These are phyloP conservation scores for Thinocorus orbignyianus DNA, from an alignment of 2,113 vertebrate species.

Conservation along the genomic window DNA sequence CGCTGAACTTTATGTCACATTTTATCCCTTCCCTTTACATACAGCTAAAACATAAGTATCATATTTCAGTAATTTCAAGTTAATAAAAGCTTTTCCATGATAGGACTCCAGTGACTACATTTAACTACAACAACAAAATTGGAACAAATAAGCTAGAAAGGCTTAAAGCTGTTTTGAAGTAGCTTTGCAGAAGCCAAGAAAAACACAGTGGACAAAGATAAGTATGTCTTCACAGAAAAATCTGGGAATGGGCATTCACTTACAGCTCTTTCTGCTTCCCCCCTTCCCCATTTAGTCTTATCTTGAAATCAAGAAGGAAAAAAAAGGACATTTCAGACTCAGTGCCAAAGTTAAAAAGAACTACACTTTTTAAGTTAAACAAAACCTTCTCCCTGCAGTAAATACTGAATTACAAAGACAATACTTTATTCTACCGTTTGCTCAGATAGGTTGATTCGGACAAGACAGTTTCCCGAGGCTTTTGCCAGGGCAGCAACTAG, in stretches of 20 bases:
- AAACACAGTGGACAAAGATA: not conserved
- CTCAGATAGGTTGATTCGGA: conserved; percentile 96
- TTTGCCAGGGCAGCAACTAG: conserved; percentile 92
- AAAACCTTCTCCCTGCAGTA: not conserved
- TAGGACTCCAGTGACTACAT: not conserved
- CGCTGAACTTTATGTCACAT: not conserved
- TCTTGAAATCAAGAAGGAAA: not conserved
- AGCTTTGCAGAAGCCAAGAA: not conserved
- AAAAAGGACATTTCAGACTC: not conserved
- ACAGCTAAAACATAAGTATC: not conserved
- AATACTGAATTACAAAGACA: not conserved
- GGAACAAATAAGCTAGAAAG: not conserved
- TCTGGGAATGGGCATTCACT: not conserved
- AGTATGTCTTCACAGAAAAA: not conserved
- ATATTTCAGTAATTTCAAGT: not conserved
- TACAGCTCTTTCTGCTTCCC: not conserved
- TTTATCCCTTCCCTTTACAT: not conserved
- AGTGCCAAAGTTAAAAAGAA: not conserved
- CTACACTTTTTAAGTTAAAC: not conserved
- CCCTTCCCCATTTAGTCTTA: not conserved
- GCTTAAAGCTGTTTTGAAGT: not conserved
- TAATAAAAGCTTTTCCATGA: not conserved
- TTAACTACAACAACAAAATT: not conserved
- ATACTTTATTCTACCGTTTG: conserved; percentile 83
- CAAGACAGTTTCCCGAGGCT: conserved; percentile 90